phyloP scores from a whole-genome alignment of 2,113 vertebrate genomes.

The Equus quagga region DNA sequence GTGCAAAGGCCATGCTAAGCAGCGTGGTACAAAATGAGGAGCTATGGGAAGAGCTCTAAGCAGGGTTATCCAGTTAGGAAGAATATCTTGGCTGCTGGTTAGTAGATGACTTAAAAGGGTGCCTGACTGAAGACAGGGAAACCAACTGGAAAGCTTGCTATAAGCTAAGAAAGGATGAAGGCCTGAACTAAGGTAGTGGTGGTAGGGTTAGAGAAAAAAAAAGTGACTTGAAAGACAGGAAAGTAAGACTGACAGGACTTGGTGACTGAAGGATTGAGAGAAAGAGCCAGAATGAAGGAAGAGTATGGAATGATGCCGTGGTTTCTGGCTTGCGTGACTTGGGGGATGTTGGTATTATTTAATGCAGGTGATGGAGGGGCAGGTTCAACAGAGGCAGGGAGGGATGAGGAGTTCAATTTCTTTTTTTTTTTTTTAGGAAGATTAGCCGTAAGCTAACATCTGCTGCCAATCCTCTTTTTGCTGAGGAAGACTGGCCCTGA shows the following conservation, averaged over 20 bases:
- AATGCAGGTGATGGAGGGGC: not conserved
- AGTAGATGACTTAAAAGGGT: not conserved
- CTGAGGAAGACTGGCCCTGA: too few relatives aligned
- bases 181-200: not conserved
- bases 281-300: not conserved
- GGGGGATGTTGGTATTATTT: not conserved
- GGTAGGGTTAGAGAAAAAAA: conserved; percentile 1
- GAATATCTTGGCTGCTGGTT: not conserved
- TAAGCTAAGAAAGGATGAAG: not conserved
- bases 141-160: not conserved
- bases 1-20: not conserved
- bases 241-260: not conserved
- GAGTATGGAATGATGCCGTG: not conserved
- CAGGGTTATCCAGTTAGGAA: not conserved
- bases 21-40: not conserved
- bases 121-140: conserved; percentile 5
- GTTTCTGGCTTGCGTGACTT: not conserved
- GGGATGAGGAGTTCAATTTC: not conserved
- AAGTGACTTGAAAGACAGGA: conserved; percentile 10
- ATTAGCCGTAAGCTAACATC: too few relatives aligned
- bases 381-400: not conserved
- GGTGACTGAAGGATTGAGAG: not conserved
- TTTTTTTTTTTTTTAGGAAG: too few relatives aligned
- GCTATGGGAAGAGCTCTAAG: conserved; percentile 10
- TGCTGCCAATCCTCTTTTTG: too few relatives aligned